phyloP scores from a whole-genome alignment of 2,888 invertebrate species.

The Limnephilus marmoratus region DNA sequence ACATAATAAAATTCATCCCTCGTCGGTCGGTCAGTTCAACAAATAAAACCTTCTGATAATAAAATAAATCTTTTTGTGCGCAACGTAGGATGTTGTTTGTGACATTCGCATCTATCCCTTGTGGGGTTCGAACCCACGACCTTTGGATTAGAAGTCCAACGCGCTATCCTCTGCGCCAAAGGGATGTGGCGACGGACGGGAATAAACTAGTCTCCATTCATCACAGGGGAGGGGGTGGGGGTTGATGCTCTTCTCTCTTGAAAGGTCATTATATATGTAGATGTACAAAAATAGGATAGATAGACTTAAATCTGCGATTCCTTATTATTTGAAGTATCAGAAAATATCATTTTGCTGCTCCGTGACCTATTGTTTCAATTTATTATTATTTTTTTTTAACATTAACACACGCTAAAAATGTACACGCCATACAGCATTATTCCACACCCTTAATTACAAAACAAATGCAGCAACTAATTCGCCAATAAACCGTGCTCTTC shows the following conservation, averaged over 20 bases:
- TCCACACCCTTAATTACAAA: no score
- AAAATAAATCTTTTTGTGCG: not conserved
- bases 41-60: not conserved
- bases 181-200: conserved; percentile 74
- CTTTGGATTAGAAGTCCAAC: conserved; percentile 94
- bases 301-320: no score
- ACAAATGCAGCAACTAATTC: no score
- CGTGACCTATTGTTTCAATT: no score
- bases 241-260: not conserved
- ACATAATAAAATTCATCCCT: not conserved
- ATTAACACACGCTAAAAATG: no score
- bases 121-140: conserved; percentile 93
- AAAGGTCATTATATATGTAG: no score
- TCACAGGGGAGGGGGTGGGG: not conserved
- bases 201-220: not conserved
- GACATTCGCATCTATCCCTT: conserved; percentile 78
- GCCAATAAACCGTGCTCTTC: no score
- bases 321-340: no score
- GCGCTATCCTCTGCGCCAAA: conserved; percentile 93
- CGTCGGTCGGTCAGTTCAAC: not conserved
- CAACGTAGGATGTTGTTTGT: not conserved
- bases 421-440: no score
- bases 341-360: no score
- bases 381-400: no score
- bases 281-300: no score